Conservation (phyloP, 1,140 invertebrate species). For the Augochlora pura region DNA sequence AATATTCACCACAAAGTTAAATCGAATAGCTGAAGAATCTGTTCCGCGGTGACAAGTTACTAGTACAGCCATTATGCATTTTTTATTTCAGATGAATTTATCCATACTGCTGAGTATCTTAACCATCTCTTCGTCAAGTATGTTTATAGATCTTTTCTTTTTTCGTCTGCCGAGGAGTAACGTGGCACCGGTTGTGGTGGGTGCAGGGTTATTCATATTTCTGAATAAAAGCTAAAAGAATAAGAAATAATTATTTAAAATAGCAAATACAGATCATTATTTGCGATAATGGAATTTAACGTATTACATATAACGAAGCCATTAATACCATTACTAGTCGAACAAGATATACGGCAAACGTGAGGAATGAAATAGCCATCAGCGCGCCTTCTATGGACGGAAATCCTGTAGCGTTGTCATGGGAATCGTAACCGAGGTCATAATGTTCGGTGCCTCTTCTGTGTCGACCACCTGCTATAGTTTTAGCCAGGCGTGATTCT, state of each 20-base stretch:
- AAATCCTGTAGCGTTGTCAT: slow-evolving; percentile 82
- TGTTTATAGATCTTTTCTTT: slow-evolving; percentile 66
- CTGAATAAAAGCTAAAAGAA: slow-evolving; percentile 67
- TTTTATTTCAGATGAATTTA: slow-evolving; percentile 44
- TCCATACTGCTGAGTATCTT: slow-evolving; percentile 65
- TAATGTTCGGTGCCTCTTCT: slow-evolving; percentile 58
- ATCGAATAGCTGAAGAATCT: background rate
- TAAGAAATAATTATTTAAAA: background rate
- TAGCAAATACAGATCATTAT: background rate
- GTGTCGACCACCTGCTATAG: slow-evolving; percentile 32
- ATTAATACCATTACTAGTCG: slow-evolving; percentile 87
- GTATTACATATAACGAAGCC: slow-evolving; percentile 26
- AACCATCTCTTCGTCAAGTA: slow-evolving; percentile 61
- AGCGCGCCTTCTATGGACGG: slow-evolving; percentile 89
- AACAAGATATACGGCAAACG: slow-evolving; percentile 90
- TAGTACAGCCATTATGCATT: too few species aligned
- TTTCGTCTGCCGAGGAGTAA: slow-evolving; percentile 72
- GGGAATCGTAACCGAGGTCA: slow-evolving; percentile 55
- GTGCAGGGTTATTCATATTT: slow-evolving; percentile 54
- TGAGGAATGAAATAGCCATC: slow-evolving; percentile 90
- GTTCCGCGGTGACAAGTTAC: background rate
- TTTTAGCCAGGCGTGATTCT: slow-evolving; percentile 53
- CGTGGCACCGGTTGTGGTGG: slow-evolving; percentile 38
- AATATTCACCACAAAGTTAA: background rate
- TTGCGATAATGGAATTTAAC: slow-evolving; percentile 12